Evolutionary conservation across 2,888 invertebrate species (phyloP).

Genomic region (Morpho helenor): DNA sequence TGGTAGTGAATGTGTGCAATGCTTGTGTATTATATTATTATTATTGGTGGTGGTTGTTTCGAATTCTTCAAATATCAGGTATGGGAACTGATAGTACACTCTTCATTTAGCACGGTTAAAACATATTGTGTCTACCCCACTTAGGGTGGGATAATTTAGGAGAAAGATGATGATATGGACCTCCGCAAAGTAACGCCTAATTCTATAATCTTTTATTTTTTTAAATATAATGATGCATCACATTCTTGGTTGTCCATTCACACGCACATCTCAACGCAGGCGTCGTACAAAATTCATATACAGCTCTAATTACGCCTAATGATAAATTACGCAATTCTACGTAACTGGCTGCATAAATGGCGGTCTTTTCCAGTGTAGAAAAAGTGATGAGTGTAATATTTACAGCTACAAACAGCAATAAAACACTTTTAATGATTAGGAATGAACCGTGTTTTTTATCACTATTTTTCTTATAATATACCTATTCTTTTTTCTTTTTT

Average conservation of each 20-base stretch:
- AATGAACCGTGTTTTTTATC: conserved; percentile 8
- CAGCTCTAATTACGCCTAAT: conserved; percentile 51
- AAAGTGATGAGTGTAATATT: conserved; percentile 40
- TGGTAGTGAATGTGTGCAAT: too few relatives aligned
- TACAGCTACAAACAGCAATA: conserved; percentile 21
- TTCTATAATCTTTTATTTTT: too few relatives aligned
- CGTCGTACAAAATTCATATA: conserved; percentile 40
- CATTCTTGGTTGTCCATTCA: conserved; percentile 26
- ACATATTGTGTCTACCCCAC: too few relatives aligned
- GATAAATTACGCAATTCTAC: conserved; percentile 52
- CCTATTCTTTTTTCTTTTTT: neutral
- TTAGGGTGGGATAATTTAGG: too few relatives aligned
- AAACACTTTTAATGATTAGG: conserved; percentile 7
- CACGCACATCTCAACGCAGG: conserved; percentile 20
- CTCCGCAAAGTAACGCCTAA: too few relatives aligned
- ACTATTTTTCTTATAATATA: neutral
- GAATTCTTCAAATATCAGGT: too few relatives aligned
- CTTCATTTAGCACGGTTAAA: too few relatives aligned
- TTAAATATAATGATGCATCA: neutral
- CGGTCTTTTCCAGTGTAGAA: neutral
- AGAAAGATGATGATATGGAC: too few relatives aligned
- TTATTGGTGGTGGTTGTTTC: too few relatives aligned
- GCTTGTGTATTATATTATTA: too few relatives aligned
- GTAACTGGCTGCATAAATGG: conserved; percentile 20
- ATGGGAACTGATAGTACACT: too few relatives aligned